A percentile compares a stretch with the other conserved stretches of the same genome.
These are phyloP conservation scores for Hipposideros larvatus DNA, from an alignment of 2,797 vertebrate species.

Conservation along the genomic window DNA sequence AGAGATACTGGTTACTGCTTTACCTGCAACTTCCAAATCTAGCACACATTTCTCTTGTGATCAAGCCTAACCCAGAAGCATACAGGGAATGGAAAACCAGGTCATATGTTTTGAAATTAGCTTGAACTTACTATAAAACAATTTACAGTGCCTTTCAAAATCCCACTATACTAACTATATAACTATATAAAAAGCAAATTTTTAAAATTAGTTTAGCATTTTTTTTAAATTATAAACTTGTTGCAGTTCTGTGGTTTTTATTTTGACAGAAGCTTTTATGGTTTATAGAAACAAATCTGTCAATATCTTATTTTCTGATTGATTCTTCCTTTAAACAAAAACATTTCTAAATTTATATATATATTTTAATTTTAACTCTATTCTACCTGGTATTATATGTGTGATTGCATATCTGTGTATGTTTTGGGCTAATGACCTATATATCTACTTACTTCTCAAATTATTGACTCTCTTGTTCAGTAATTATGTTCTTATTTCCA, in stretches of 20 bases:
- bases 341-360: not conserved
- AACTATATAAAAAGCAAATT: not conserved
- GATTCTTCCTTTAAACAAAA: not conserved
- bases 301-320: not conserved
- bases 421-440: not conserved
- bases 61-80: not conserved
- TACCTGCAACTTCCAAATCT: not conserved
- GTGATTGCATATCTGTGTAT: not conserved
- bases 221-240: not conserved
- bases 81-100: not conserved
- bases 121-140: not conserved
- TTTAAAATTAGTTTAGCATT: not conserved
- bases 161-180: not conserved
- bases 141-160: not conserved
- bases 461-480: not conserved
- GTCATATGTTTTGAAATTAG: not conserved
- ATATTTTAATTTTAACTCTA: not conserved
- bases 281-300: not conserved
- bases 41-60: not conserved
- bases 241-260: not conserved
- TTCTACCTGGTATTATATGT: not conserved
- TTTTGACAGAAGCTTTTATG: not conserved
- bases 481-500: not conserved
- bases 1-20: not conserved
- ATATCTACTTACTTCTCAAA: not conserved